A percentile compares a stretch with the other conserved stretches of the same genome.
These are phyloP conservation scores for Origma solitaria DNA, from an alignment of 2,113 vertebrate species.

Conservation along the genomic window DNA sequence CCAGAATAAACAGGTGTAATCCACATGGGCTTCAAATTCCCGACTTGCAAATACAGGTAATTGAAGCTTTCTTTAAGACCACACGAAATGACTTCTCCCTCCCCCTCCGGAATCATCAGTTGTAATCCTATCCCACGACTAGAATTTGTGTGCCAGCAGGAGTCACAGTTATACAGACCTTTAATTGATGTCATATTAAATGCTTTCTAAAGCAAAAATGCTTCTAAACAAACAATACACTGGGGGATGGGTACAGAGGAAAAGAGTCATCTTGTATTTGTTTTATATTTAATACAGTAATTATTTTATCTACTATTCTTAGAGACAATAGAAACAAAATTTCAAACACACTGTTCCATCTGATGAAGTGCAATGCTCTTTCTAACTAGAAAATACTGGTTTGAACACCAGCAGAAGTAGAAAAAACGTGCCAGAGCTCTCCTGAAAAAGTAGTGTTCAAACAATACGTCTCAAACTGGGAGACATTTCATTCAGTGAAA, in stretches of 20 bases:
- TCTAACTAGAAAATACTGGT: slow-evolving; percentile 18
- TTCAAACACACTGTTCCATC: background rate
- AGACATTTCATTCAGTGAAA: slow-evolving; percentile 61
- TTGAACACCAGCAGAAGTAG: background rate
- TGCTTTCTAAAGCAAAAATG: slow-evolving; percentile 16
- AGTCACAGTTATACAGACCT: background rate
- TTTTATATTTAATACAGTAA: background rate
- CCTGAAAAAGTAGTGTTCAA: slow-evolving; percentile 14
- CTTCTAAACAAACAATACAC: background rate
- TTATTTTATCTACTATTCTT: background rate
- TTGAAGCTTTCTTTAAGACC: background rate
- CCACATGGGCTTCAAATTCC: background rate
- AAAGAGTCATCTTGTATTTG: background rate
- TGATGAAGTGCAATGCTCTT: background rate
- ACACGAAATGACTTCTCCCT: background rate
- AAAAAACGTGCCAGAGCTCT: background rate
- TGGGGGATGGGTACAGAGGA: background rate
- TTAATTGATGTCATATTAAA: slow-evolving; percentile 8
- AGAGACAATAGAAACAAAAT: background rate
- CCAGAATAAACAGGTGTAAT: background rate
- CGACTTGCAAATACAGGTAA: background rate
- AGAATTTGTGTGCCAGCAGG: background rate
- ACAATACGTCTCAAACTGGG: slow-evolving; percentile 16
- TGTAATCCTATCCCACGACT: background rate
- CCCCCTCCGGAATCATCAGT: background rate